Conservation (phyloP, 2,113 vertebrate species). For the Neoarius graeffei region DNA sequence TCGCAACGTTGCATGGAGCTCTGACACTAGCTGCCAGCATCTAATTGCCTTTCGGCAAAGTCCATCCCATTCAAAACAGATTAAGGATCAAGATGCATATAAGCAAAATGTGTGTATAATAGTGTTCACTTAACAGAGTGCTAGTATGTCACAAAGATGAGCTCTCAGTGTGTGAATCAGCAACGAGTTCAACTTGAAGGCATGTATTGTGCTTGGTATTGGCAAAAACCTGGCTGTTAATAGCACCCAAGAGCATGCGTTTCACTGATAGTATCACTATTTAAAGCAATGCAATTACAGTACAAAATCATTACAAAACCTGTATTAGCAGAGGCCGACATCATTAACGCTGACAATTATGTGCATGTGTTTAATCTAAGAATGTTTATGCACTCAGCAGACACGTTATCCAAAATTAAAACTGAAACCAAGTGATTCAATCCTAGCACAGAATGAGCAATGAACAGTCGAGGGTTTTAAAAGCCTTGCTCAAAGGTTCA, state of each 20-base stretch:
- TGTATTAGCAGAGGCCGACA: not conserved
- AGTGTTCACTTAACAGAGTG: constrained; percentile 18
- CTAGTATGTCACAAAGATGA: constrained; percentile 37
- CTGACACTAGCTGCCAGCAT: constrained; percentile 33
- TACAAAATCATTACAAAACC: constrained; percentile 4
- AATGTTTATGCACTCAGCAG: not conserved
- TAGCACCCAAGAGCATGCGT: constrained; percentile 28
- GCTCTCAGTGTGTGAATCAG: constrained; percentile 42
- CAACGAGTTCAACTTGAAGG: constrained; percentile 13
- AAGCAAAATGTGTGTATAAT: constrained; percentile 38
- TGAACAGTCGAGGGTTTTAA: not conserved
- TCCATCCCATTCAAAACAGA: constrained; percentile 23
- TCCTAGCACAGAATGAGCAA: not conserved
- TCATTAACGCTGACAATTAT: not conserved
- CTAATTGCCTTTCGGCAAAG: constrained; percentile 40
- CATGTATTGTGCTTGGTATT: constrained; percentile 9
- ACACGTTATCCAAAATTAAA: not conserved
- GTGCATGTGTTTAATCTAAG: not conserved
- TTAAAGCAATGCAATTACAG: not conserved
- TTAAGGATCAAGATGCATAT: constrained; percentile 39
- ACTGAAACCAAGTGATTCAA: not conserved
- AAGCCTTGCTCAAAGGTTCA: not conserved
- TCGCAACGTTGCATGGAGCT: constrained; percentile 48
- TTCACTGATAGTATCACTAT: constrained; percentile 31
- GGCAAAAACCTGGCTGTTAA: constrained; percentile 41